phyloP scores from a whole-genome alignment of 2,797 vertebrate genomes.

The Propithecus perrieri region DNA sequence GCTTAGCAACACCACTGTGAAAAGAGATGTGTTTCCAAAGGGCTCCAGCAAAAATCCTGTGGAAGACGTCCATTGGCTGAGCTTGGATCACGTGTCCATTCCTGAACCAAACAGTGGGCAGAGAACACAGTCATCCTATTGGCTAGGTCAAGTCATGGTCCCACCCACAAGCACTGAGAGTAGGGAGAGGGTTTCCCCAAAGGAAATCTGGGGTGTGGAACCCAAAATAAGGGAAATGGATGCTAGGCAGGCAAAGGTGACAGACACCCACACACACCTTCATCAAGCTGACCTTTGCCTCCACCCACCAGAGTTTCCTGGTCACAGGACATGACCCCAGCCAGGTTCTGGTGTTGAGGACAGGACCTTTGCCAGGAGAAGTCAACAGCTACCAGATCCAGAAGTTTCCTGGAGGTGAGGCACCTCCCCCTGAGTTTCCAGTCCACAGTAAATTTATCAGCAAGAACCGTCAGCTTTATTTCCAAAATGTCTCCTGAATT shows the following conservation, averaged over 20 bases:
- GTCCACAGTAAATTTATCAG: background rate
- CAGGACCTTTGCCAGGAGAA: conserved; percentile 46
- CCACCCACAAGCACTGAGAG: background rate
- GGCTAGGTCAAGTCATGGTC: background rate
- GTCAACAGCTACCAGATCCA: conserved; percentile 59
- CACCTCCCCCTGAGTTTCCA: background rate
- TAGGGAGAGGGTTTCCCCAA: background rate
- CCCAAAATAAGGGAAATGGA: background rate
- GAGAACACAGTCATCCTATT: background rate
- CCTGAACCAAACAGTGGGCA: background rate
- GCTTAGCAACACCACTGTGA: background rate
- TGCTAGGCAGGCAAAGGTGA: background rate
- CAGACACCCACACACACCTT: background rate
- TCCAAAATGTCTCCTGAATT: background rate
- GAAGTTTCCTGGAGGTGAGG: conserved; percentile 65
- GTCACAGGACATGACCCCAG: conserved; percentile 14
- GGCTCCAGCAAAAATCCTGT: background rate
- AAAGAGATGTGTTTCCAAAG: background rate
- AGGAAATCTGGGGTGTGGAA: background rate
- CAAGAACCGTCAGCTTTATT: background rate
- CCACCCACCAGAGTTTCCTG: conserved; percentile 72
- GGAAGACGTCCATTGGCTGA: background rate
- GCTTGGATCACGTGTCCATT: background rate
- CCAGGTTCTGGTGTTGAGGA: conserved; percentile 62
- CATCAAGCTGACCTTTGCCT: background rate